Conservation (phyloP, 2,797 vertebrate species). For the Ceyx erithaca region DNA sequence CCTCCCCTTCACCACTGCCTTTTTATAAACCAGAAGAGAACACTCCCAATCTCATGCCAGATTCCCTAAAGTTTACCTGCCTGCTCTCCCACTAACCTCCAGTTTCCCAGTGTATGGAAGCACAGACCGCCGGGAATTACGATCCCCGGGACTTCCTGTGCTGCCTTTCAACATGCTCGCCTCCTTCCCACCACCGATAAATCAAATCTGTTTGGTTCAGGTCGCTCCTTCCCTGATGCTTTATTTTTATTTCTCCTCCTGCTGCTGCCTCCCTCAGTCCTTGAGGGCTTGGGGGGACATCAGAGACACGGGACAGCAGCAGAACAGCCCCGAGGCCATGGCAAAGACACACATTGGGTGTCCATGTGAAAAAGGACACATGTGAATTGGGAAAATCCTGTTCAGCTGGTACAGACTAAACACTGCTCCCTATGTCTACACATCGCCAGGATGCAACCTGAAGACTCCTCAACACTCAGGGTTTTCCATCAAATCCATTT, state of each 20-base stretch:
- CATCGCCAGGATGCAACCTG: background rate
- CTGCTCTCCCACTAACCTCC: background rate
- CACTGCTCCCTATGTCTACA: fast-evolving
- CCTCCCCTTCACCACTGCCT: background rate
- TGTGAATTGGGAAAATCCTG: background rate
- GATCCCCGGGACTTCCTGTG: background rate
- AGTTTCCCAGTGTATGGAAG: background rate
- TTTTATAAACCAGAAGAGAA: background rate
- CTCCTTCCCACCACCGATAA: background rate
- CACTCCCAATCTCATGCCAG: background rate
- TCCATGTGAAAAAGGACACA: background rate
- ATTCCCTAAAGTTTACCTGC: background rate
- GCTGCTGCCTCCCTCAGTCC: background rate
- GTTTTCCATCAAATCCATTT: background rate
- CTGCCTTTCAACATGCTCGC: constrained; percentile 3
- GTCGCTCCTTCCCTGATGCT: background rate
- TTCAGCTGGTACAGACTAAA: fast-evolving
- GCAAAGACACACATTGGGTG: fast-evolving
- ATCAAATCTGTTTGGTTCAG: constrained; percentile 19
- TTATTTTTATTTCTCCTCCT: background rate
- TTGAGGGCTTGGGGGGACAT: background rate
- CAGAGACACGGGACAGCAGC: fast-evolving
- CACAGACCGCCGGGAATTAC: background rate
- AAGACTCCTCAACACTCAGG: fast-evolving
- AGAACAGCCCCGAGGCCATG: background rate